Evolutionary conservation across 2,888 invertebrate species (phyloP).

Genomic region (Cistogaster globosa): DNA sequence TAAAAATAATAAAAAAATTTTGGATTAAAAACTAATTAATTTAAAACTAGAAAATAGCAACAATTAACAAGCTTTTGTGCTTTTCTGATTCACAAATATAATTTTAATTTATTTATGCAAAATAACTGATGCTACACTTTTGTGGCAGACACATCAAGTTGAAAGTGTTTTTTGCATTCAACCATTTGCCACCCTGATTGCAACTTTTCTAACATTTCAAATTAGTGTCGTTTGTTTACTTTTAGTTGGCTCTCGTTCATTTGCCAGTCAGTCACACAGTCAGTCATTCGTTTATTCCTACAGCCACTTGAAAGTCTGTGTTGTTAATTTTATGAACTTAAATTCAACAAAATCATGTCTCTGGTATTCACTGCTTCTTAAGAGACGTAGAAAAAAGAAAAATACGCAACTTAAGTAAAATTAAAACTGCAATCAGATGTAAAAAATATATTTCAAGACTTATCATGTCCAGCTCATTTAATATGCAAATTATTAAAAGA

Average conservation of each 20-base stretch:
- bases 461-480: constrained; percentile 69
- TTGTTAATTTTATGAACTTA: constrained; percentile 64
- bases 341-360: constrained; percentile 52
- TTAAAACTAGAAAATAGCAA: constrained; percentile 56
- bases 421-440: constrained; percentile 31
- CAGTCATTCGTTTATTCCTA: not conserved
- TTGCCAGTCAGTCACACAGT: constrained; percentile 1
- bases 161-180: not conserved
- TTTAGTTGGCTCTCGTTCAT: constrained; percentile 9
- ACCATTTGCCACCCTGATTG: constrained; percentile 24
- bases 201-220: constrained; percentile 55
- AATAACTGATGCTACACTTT: constrained; percentile 29
- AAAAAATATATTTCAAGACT: constrained; percentile 46
- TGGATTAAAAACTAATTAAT: constrained; percentile 54
- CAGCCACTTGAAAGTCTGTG: constrained; percentile 19
- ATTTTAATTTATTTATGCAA: constrained; percentile 54
- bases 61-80: constrained; percentile 30
- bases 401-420: constrained; percentile 37
- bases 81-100: constrained; percentile 40
- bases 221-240: constrained; percentile 49
- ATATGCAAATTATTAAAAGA: constrained; percentile 69
- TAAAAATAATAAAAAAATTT: constrained; percentile 25
- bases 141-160: constrained; percentile 4
- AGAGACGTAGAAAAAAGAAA: not conserved
- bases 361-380: constrained; percentile 16